Base-by-base conservation (phyloP, 2,888 invertebrate genomes). In the Oeneis ivallda region DNA sequence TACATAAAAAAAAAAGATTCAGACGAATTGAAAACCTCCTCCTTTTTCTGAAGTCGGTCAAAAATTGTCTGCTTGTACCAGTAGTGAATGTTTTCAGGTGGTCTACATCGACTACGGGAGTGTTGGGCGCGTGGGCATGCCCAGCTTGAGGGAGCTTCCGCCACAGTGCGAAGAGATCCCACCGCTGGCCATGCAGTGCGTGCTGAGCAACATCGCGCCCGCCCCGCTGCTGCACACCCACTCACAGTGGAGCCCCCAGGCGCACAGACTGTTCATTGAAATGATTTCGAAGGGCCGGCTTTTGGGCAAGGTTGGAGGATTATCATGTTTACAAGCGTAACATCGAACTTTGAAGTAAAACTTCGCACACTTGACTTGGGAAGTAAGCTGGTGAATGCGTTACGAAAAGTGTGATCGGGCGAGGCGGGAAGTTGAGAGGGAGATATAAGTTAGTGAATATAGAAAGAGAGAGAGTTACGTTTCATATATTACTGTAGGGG, bases 101-200 rank as follows among this genome's bases (percentile, higher is more conserved):
- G 90, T 94, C 61, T 97, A 95, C 80, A 93, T 98, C 60, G 98
- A 98, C 87, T 95, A 93, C 82, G 98, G 98, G 15, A 94, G 94
- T 73, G 87, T 81, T 17, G 92, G 85, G 0, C 83, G 86, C 50
- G 84, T 95, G 41, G 76, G 80, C 60, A 71, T 79, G 60, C 76
- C 84, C 58, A 89, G 92, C 66, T 72, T 95, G 49, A 92, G 91
- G 61, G 78, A 84, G 1, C 75, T 93, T 62, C 85, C 87, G 2
- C 15, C 7, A 3, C 80, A 80, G 69, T 74, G 82, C 69, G 54
- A 79, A 0, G 61, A 74, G 2, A 74, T 88, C 52, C 93, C 94
- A 39, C 94, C 95, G 47, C 84, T 94, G 32, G 95, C 95, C 15
- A 92, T 96, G 71, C 94, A 95, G 80, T 97, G 96, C 77, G 86